A percentile compares a stretch with the other conserved stretches of the same genome.
phyloP scores from a whole-genome alignment of 2,888 invertebrate species.

The Entomobrya proxima region DNA sequence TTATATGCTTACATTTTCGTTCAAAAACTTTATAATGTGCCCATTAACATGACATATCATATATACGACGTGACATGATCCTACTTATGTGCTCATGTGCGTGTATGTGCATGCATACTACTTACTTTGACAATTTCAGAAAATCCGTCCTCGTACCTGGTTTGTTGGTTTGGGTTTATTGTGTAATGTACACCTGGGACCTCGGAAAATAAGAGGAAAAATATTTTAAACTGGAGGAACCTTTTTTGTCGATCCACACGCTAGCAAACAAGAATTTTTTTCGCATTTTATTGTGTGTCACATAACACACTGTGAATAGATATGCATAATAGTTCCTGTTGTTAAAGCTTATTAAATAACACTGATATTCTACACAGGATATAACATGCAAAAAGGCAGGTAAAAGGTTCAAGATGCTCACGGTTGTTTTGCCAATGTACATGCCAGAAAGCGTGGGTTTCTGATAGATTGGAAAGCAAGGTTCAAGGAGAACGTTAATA shows the following conservation, averaged over 20 bases:
- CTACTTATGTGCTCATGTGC: constrained; percentile 25
- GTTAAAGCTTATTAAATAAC: constrained; percentile 29
- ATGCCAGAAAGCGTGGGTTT: not conserved
- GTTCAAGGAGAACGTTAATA: too few species aligned
- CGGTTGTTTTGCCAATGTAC: constrained; percentile 24
- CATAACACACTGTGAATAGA: constrained; percentile 26
- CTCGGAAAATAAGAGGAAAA: constrained; percentile 37
- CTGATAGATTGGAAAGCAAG: not conserved
- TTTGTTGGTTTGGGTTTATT: constrained; percentile 44
- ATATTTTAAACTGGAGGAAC: constrained; percentile 45
- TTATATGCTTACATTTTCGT: constrained; percentile 3
- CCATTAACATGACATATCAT: constrained; percentile 18
- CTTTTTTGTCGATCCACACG: constrained; percentile 45
- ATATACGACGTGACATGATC: constrained; percentile 57
- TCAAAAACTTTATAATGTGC: constrained; percentile 8
- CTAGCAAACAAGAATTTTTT: constrained; percentile 46
- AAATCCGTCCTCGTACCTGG: constrained; percentile 40
- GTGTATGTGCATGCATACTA: constrained; percentile 35
- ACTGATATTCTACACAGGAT: not conserved
- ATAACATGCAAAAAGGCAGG: constrained; percentile 8
- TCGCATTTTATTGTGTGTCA: constrained; percentile 53
- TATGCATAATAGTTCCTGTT: constrained; percentile 41
- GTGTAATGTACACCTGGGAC: constrained; percentile 66
- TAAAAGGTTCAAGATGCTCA: constrained; percentile 38
- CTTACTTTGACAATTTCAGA: constrained; percentile 54